Base-by-base conservation (phyloP, 2,113 vertebrate species). In the Nibea coibor region DNA sequence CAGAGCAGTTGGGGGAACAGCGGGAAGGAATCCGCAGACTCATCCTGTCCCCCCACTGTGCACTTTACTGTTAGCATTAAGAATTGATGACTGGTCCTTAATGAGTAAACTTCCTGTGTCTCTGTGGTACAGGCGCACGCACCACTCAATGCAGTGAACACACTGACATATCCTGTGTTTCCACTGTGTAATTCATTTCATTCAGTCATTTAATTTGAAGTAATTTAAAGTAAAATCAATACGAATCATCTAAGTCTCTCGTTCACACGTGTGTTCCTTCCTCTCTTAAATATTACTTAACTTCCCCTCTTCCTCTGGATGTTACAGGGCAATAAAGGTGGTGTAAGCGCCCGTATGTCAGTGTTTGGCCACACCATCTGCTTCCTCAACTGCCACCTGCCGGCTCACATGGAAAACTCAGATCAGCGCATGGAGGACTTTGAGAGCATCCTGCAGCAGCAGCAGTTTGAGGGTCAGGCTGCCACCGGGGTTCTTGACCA, bases 321-420 rank as follows among this genome's bases (percentile, higher is more conserved):
- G 19, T 68, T 81, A 24, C 86, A 99, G 98, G 98, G 98, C 59
- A 99, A 99, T 93, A 99, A 99, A 92, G 98, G 98, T 14, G 98
- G 97, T 0, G 97, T 99, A 70, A 99, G 98, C 0, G 89, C 96
- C 67, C 95, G 97, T 61, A 96, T 97, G 89, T 95, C 96, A 0
- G 91, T 96, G 92, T 99, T 97, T 0, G 98, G 98, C 56, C 97
- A 99, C 93, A 97, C 97, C 87, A 91, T 99, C 72, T 99, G 98
- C 90, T 99, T 99, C 94, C 95, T 99, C 39, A 99, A 99, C 94
- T 99, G 98, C 92, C 98, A 99, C 95, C 94, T 99, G 91, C 98
- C 98, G 0, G 97, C 98, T 0, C 98, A 99, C 92, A 97, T 99
- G 96, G 96, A 98, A 87, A 99, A 99, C 89, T 95, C 97, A 0